These are phyloP conservation scores for Willowsia nigromaculata DNA, from an alignment of 2,888 invertebrate species.

Conservation along the genomic window DNA sequence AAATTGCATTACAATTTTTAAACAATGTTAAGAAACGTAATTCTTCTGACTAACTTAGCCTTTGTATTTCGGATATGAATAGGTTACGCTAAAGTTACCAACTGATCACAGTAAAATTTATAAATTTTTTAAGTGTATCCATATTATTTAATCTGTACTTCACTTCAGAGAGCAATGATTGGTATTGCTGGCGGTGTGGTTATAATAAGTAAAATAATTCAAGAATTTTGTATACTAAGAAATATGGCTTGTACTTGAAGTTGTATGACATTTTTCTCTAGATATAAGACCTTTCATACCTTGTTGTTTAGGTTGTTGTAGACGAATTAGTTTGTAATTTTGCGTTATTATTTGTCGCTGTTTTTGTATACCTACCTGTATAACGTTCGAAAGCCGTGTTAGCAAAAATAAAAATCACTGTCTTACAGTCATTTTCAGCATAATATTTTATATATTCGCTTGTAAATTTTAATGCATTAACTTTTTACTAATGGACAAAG, in stretches of 20 bases:
- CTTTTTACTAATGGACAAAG: too few relatives aligned
- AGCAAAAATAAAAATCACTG: neutral
- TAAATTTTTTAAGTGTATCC: neutral
- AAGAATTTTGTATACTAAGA: neutral
- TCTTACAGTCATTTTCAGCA: neutral
- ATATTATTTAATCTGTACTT: neutral
- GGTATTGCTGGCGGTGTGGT: neutral
- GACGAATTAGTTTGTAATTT: neutral
- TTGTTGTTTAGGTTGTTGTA: neutral
- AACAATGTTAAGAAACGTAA: conserved; percentile 68
- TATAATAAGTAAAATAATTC: neutral
- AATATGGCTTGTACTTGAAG: neutral
- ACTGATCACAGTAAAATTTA: neutral
- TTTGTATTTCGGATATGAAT: conserved; percentile 7
- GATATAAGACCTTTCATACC: neutral
- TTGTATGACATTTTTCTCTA: neutral
- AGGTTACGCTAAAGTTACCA: conserved; percentile 11
- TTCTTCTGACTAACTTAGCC: conserved; percentile 55
- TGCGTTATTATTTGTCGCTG: neutral
- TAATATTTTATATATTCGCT: too few relatives aligned
- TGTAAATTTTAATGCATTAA: too few relatives aligned
- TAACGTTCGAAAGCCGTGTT: neutral
- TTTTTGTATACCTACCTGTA: neutral
- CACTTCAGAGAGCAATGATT: neutral
- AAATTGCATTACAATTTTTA: conserved; percentile 71